These are phyloP conservation scores for Pao palembangensis DNA, from an alignment of 2,113 vertebrate species.

Conservation along the genomic window DNA sequence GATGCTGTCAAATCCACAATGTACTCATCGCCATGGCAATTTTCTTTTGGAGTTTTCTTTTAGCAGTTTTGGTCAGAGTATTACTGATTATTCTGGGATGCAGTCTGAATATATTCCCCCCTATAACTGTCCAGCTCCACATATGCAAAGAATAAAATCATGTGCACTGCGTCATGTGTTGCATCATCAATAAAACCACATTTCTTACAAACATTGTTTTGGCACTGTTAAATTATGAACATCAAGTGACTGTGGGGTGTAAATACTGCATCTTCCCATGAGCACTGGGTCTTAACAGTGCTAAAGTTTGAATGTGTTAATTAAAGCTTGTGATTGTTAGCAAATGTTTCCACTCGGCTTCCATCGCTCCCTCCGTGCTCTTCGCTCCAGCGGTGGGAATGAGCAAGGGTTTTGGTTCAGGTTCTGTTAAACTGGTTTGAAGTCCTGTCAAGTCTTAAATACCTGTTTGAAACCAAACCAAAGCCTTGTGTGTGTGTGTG, in stretches of 20 bases:
- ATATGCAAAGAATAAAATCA: slow-evolving; percentile 22
- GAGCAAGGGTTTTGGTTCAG: neutral
- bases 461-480: too few relatives aligned
- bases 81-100: slow-evolving; percentile 8
- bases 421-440: neutral
- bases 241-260: too few relatives aligned
- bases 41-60: neutral
- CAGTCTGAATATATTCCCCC: slow-evolving; percentile 30
- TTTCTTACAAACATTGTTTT: slow-evolving; percentile 12
- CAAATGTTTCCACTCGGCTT: neutral
- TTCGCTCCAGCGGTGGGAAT: neutral
- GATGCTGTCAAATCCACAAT: too few relatives aligned
- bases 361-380: too few relatives aligned
- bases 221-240: neutral
- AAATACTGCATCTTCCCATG: too few relatives aligned
- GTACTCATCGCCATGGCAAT: neutral
- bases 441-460: neutral
- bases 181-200: slow-evolving; percentile 54
- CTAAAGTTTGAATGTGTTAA: neutral
- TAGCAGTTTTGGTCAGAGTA: neutral
- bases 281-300: neutral
- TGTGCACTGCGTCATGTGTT: slow-evolving; percentile 16
- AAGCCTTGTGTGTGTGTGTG: neutral
- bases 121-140: slow-evolving; percentile 6
- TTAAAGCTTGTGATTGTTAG: neutral